A percentile compares a stretch with the other conserved stretches of the same genome.
Conservation (phyloP, 1,140 invertebrate species). For the Streblospio benedicti region DNA sequence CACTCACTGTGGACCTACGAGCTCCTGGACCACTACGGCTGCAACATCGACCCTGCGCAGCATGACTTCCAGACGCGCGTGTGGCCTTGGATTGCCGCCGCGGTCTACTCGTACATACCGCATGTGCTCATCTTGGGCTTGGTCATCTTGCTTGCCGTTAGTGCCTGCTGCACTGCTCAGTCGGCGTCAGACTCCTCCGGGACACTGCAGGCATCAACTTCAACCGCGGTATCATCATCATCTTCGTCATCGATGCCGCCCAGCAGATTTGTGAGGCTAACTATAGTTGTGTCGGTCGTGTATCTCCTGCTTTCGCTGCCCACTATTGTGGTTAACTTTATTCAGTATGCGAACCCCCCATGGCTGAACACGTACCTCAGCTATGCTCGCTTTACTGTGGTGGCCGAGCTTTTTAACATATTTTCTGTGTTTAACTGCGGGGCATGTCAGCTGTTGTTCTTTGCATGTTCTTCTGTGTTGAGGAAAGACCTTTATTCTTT, state of each 20-base stretch:
- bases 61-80: constrained; percentile 1
- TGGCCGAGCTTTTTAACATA: no score
- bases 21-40: neutral
- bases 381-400: no score
- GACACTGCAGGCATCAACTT: no score
- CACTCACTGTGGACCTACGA: constrained; percentile 6
- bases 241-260: neutral
- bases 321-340: constrained; percentile 1
- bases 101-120: neutral
- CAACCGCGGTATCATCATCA: no score
- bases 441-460: no score
- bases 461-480: no score
- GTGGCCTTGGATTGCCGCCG: constrained; percentile 5
- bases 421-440: no score
- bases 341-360: neutral
- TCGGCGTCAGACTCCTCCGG: neutral
- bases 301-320: neutral
- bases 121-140: neutral
- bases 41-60: neutral
- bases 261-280: neutral
- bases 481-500: no score
- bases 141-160: neutral
- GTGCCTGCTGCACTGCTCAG: neutral
- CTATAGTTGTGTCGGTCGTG: neutral
- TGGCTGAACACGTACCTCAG: constrained; percentile 2